These are phyloP conservation scores for Asbolus verrucosus DNA, from an alignment of 1,140 invertebrate species.

Conservation along the genomic window DNA sequence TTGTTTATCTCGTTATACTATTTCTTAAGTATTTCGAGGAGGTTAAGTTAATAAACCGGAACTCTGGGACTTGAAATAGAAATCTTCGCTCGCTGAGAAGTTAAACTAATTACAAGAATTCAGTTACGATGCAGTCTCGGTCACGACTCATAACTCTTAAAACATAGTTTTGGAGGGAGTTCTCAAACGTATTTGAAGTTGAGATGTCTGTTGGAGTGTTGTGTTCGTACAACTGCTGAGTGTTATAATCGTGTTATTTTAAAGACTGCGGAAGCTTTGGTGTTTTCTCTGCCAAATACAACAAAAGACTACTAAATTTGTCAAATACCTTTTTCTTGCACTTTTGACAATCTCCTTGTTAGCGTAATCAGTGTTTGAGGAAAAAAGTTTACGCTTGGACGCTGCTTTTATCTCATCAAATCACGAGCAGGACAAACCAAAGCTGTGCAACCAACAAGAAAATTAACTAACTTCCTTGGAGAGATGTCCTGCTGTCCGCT, in stretches of 20 bases:
- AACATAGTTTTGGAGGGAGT: conserved; percentile 25
- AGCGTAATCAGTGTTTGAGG: conserved; percentile 30
- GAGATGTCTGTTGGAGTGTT: conserved; percentile 14
- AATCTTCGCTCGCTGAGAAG: conserved; percentile 36
- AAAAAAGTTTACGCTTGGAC: conserved; percentile 53
- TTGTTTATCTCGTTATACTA: conserved; percentile 7
- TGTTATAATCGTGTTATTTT: conserved; percentile 30
- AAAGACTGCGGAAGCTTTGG: not conserved
- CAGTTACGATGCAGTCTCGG: conserved; percentile 33
- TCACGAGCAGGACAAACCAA: conserved; percentile 51
- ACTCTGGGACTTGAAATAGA: conserved; percentile 11
- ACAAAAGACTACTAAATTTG: not conserved
- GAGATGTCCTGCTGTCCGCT: conserved; percentile 35
- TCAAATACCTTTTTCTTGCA: not conserved
- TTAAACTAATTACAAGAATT: conserved; percentile 45
- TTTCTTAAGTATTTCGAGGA: conserved; percentile 25
- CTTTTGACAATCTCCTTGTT: conserved; percentile 28
- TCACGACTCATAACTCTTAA: conserved; percentile 35
- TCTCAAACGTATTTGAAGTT: conserved; percentile 36
- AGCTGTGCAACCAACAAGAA: conserved; percentile 55
- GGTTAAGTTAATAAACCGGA: conserved; percentile 33
- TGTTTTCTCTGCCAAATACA: not conserved
- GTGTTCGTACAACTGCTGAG: conserved; percentile 15
- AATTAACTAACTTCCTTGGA: conserved; percentile 53
- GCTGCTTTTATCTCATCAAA: conserved; percentile 57